phyloP scores from a whole-genome alignment of 2,888 invertebrate genomes.

The Dugesia japonica region DNA sequence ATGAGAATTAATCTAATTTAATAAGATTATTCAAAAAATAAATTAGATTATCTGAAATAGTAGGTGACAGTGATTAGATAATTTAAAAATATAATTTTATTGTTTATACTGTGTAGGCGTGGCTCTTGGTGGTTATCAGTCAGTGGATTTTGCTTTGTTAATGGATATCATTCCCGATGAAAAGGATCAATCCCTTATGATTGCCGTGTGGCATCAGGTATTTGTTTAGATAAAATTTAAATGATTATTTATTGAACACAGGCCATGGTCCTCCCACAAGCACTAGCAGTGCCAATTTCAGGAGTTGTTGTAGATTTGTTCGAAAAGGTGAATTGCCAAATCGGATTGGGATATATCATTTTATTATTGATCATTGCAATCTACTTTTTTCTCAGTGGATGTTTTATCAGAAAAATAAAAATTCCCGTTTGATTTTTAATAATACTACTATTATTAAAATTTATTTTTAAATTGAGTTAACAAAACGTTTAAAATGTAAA shows the following conservation, averaged over 20 bases:
- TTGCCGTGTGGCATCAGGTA: slow-evolving; percentile 46
- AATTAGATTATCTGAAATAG: no score
- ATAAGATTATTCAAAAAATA: no score
- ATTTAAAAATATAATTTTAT: background rate
- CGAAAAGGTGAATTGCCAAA: slow-evolving; percentile 42
- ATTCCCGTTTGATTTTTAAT: background rate
- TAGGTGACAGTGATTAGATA: background rate
- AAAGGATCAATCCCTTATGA: slow-evolving; percentile 43
- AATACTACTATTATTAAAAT: no score
- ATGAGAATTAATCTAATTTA: no score
- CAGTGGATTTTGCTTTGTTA: slow-evolving; percentile 45
- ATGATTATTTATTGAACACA: slow-evolving; percentile 26
- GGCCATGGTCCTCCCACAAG: slow-evolving; percentile 45
- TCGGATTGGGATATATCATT: slow-evolving; percentile 45
- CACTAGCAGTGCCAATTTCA: slow-evolving; percentile 44
- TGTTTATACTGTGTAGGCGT: slow-evolving; percentile 38
- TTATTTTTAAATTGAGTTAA: no score
- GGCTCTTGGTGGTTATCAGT: slow-evolving; percentile 44
- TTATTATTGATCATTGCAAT: slow-evolving; percentile 41
- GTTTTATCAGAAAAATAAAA: slow-evolving; percentile 42
- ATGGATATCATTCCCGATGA: slow-evolving; percentile 45
- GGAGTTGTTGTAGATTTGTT: slow-evolving; percentile 44
- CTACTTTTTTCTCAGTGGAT: slow-evolving; percentile 43
- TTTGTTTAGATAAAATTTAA: background rate
- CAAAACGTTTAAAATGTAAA: no score